Conservation (phyloP, 2,888 invertebrate genomes). For the Erebia aethiops region DNA sequence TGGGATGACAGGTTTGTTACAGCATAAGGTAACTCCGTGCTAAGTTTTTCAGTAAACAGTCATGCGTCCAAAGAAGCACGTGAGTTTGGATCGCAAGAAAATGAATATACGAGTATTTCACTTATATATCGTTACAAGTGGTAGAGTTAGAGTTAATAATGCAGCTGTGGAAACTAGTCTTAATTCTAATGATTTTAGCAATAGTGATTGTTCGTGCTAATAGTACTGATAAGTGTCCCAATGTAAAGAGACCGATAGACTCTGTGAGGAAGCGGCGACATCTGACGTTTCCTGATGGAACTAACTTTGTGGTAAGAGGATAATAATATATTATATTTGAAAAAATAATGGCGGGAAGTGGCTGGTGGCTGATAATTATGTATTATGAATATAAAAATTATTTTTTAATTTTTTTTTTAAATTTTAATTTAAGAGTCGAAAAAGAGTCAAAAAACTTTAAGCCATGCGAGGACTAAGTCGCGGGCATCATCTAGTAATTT, state of each 20-base stretch:
- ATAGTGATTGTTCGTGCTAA: slow-evolving; percentile 43
- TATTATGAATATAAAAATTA: no score
- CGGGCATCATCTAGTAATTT: no score
- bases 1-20: slow-evolving; percentile 13
- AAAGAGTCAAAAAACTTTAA: no score
- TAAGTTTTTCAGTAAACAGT: slow-evolving; percentile 5
- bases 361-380: no score
- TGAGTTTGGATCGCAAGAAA: neutral
- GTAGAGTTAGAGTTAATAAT: neutral
- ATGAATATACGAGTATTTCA: neutral
- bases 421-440: no score
- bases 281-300: slow-evolving; percentile 66
- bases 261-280: slow-evolving; percentile 63
- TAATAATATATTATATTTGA: neutral
- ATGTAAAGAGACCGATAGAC: slow-evolving; percentile 58
- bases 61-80: slow-evolving; percentile 12
- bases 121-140: neutral
- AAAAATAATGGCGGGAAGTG: no score
- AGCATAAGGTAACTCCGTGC: neutral
- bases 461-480: no score
- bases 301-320: slow-evolving; percentile 66
- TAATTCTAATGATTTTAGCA: slow-evolving; percentile 40
- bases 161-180: neutral
- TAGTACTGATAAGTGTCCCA: slow-evolving; percentile 56
- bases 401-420: no score